phyloP scores from a whole-genome alignment of 2,888 invertebrate genomes.

The Criorhina ranunculi region DNA sequence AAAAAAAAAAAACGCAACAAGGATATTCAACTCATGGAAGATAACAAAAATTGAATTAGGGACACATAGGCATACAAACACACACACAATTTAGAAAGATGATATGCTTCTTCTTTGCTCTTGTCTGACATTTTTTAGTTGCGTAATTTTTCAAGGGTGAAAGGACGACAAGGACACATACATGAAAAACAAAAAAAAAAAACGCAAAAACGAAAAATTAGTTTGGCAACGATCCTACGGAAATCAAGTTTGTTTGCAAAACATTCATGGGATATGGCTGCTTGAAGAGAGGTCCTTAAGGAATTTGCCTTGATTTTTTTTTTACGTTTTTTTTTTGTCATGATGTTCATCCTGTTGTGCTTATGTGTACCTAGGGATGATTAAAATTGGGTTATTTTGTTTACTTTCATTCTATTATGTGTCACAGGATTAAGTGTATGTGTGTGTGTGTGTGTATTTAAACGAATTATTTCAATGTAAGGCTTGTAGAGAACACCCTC shows the following conservation, averaged over 20 bases:
- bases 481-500: not conserved
- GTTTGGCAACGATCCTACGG: conserved; percentile 39
- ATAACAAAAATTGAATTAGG: conserved; percentile 73
- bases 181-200: conserved; percentile 10
- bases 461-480: conserved; percentile 53
- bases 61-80: conserved; percentile 47
- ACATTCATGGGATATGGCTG: conserved; percentile 12
- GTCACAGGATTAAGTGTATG: conserved; percentile 8
- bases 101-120: conserved; percentile 15
- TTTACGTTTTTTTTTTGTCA: not conserved
- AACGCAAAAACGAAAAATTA: conserved; percentile 11
- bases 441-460: conserved; percentile 35
- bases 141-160: conserved; percentile 67
- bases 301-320: conserved; percentile 50
- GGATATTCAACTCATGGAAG: conserved; percentile 13
- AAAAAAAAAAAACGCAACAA: conserved; percentile 34
- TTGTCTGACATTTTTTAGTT: conserved; percentile 54
- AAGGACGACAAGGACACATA: conserved; percentile 52
- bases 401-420: conserved; percentile 72
- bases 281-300: conserved; percentile 55
- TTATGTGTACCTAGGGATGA: conserved; percentile 73
- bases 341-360: conserved; percentile 40
- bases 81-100: conserved; percentile 31
- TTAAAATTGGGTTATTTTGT: conserved; percentile 77
- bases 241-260: conserved; percentile 60